phyloP scores from a whole-genome alignment of 2,113 vertebrate genomes.

The Ciconia maguari region DNA sequence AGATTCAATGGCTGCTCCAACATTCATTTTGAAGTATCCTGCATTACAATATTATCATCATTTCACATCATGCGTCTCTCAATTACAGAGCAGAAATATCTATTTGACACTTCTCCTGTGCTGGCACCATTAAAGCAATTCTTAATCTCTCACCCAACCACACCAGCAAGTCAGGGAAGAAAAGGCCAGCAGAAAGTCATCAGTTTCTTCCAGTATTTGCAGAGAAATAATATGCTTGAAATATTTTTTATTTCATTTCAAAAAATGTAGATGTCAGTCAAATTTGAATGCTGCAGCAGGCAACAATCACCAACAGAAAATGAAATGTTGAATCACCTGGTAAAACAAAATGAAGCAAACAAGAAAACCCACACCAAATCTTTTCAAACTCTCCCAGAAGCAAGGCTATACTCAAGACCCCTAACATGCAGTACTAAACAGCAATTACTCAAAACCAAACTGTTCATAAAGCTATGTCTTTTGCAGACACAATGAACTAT shows the following conservation, averaged over 20 bases:
- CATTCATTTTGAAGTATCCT: not conserved
- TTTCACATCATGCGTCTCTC: not conserved
- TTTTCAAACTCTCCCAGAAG: not conserved
- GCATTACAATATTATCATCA: not conserved
- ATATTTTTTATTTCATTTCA: not conserved
- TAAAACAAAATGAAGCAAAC: not conserved
- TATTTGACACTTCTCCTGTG: not conserved
- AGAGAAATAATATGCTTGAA: not conserved
- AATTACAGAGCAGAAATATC: not conserved
- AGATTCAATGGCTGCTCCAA: not conserved
- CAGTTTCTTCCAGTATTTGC: not conserved
- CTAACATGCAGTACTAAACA: not conserved
- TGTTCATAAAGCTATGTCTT: not conserved
- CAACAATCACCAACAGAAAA: not conserved
- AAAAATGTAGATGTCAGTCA: not conserved
- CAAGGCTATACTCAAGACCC: not conserved
- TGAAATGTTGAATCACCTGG: not conserved
- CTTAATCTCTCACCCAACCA: not conserved
- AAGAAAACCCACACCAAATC: not conserved
- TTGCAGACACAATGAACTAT: not conserved
- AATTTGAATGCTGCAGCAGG: not conserved
- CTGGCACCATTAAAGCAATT: not conserved
- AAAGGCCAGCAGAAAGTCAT: not conserved
- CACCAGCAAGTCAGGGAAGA: not conserved
- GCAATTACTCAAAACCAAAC: not conserved